Base-by-base conservation (phyloP, 2,888 invertebrate species). In the Cephus spinipes region DNA sequence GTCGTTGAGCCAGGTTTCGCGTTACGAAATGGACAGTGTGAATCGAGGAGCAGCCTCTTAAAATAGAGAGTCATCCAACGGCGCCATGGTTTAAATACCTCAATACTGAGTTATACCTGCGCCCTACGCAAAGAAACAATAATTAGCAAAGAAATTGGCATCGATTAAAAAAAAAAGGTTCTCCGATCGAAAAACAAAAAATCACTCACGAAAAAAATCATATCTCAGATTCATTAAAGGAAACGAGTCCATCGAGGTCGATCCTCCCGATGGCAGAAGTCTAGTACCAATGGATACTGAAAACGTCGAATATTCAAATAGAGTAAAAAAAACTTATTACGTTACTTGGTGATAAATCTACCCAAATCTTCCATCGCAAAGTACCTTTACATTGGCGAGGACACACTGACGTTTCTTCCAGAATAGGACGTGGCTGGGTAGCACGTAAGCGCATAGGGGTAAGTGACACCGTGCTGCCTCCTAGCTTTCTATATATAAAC, bases 401-500 rank as follows among this genome's bases (percentile, higher is more conserved):
- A 33, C 71, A 31, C 71, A 31, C 55, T 55, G 55, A 23, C 15
- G 55, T 55, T 71, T 32, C 33, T 33, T 71, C 31, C 71, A 31
- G 71, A 71, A 71, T 71, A 32, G 32, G 71, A 71, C 71, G 71
- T 71, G 31, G 2, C 71, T 12, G n/a, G 12, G 11, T 33, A 71
- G 30, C 71, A 31, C 32, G 55, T 9, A 55, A 9, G 23, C 23
- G 78, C 71, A 77, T 81, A 84, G 88, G 87, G 90, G 91, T 91
- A 91, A 90, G 89, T 89, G 91, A 90, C 90, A 90, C 89, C 88
- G 85, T 85, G 85, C 89, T 88, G 86, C 76, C 73, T 75, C 84
- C 87, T 83, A 84, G 85, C 55, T 86, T 87, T 88, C 91, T 91
- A 91, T 90, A 90, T 90, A 90, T 91, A 91, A 89, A 90, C 85